Base-by-base conservation (phyloP, 2,113 vertebrate genomes). In the Promerops cafer region DNA sequence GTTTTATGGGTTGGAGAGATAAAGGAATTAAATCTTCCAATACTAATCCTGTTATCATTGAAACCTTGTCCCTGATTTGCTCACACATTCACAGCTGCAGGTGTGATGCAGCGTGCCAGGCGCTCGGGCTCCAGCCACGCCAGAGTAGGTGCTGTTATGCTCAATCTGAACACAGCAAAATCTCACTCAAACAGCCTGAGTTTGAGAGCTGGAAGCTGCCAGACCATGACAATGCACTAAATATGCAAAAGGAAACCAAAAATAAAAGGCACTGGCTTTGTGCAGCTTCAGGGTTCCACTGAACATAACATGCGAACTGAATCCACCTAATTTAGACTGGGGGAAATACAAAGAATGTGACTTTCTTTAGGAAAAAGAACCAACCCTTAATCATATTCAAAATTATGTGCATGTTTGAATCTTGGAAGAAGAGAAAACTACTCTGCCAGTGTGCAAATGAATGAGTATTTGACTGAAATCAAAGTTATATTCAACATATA, bases 111-210 rank as follows among this genome's bases (percentile, higher is more conserved):
- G 40, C 0, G 0, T 13, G 65, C 88, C n/a, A 47, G 80, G 57
- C 0, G 0, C 44, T 69, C 2, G 0, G 49, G 59, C 22, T 91
- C 66, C 26, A n/a, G 56, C 42, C 53, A 47, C 0, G 0, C n/a
- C 64, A 50, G 59, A 19, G 6, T 14, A 3, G 27, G 7, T 31
- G 16, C 24, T 74, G 14, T 27, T 45, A 13, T 6, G 16, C 15
- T 64, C 42, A 26, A 19, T 21, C 11, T 37, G 53, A 93, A 40
- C 37, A 26, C 31, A 24, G 19, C 13, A 83, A 83, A 83, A 88
- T 37, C 56, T 78, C 61, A 35, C n/a, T 22, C 33, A 45, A 39
- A 8, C 31, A 76, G 53, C 1, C 2, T 12, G 31, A 68, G 8
- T 28, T 22, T n/a, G 78, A 70, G 42, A 47, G 10, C 15, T 68